These are phyloP conservation scores for Corythoichthys intestinalis DNA, from an alignment of 2,113 vertebrate species.

Conservation along the genomic window DNA sequence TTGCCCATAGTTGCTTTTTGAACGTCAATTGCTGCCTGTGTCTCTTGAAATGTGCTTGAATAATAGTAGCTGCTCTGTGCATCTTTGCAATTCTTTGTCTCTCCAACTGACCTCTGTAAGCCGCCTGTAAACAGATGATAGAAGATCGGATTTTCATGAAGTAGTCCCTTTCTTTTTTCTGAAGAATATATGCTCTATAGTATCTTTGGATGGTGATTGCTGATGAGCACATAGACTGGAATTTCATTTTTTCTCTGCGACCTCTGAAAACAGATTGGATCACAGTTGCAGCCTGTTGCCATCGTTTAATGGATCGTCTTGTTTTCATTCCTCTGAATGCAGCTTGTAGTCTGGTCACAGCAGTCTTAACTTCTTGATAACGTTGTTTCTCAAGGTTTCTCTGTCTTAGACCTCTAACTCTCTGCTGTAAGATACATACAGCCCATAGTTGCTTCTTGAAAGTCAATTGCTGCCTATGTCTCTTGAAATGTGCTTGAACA, in stretches of 20 bases:
- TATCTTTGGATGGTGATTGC: slow-evolving; percentile 72
- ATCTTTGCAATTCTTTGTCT: slow-evolving; percentile 29
- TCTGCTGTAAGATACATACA: slow-evolving; percentile 63
- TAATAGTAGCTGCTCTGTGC: slow-evolving; percentile 58
- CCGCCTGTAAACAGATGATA: slow-evolving; percentile 60
- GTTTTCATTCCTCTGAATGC: background rate
- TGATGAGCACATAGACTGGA: slow-evolving; percentile 67
- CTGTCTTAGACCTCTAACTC: slow-evolving; percentile 64
- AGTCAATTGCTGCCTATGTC: slow-evolving; percentile 54
- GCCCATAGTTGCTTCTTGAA: slow-evolving; percentile 65
- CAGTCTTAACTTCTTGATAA: slow-evolving; percentile 46
- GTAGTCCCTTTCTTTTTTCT: slow-evolving; percentile 45
- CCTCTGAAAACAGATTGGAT: slow-evolving; percentile 78
- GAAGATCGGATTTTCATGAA: slow-evolving; percentile 63
- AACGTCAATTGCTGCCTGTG: slow-evolving; percentile 62
- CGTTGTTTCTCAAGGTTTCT: slow-evolving; percentile 34
- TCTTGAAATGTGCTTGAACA: slow-evolving; percentile 75
- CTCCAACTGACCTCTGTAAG: slow-evolving; percentile 45
- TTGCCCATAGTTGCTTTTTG: slow-evolving; percentile 53
- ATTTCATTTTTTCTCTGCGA: slow-evolving; percentile 63
- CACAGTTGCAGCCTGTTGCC: slow-evolving; percentile 55
- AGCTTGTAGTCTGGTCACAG: slow-evolving; percentile 64
- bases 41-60: slow-evolving; percentile 75
- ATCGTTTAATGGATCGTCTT: background rate
- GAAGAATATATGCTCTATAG: slow-evolving; percentile 62